These are phyloP conservation scores for Pseudochromis fuscus DNA, from an alignment of 2,797 vertebrate species.

Conservation along the genomic window DNA sequence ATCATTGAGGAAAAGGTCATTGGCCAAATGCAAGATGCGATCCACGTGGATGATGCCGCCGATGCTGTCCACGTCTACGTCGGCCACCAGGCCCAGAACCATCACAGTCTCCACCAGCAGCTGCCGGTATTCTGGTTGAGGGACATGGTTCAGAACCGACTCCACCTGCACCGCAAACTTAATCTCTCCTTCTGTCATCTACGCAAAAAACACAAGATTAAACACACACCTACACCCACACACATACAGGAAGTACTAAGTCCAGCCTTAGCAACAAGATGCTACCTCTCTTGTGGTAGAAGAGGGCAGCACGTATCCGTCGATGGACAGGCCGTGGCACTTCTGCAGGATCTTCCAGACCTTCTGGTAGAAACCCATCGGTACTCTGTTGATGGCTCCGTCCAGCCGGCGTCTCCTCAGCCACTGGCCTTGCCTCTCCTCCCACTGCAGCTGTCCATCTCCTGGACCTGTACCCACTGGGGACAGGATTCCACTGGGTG, in stretches of 20 bases:
- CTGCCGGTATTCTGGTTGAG: conserved; percentile 97
- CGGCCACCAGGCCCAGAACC: conserved; percentile 92
- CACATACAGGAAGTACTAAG: background rate
- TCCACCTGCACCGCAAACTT: conserved; percentile 99
- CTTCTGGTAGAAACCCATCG: conserved; percentile 96
- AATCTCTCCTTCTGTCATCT: conserved; percentile 98
- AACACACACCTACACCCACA: background rate
- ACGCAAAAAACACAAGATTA: conserved; percentile 16
- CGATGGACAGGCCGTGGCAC: conserved; percentile 97
- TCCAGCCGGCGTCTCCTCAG: conserved; percentile 94
- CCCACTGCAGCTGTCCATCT: conserved; percentile 87
- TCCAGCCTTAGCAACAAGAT: background rate
- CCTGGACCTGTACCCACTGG: conserved; percentile 85
- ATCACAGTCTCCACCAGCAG: conserved; percentile 95
- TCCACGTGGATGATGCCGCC: conserved; percentile 95
- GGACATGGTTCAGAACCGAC: conserved; percentile 95
- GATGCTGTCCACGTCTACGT: conserved; percentile 91
- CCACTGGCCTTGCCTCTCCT: conserved; percentile 97
- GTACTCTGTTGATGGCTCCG: conserved; percentile 97
- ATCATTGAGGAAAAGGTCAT: conserved; percentile 94
- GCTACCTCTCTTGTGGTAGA: conserved; percentile 97
- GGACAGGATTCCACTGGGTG: conserved; percentile 91
- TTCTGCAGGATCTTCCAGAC: conserved; percentile 99
- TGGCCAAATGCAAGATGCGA: conserved; percentile 93
- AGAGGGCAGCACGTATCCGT: conserved; percentile 96